These are phyloP conservation scores for Leptatherina wallacei DNA, from an alignment of 2,797 vertebrate genomes.

Conservation along the genomic window DNA sequence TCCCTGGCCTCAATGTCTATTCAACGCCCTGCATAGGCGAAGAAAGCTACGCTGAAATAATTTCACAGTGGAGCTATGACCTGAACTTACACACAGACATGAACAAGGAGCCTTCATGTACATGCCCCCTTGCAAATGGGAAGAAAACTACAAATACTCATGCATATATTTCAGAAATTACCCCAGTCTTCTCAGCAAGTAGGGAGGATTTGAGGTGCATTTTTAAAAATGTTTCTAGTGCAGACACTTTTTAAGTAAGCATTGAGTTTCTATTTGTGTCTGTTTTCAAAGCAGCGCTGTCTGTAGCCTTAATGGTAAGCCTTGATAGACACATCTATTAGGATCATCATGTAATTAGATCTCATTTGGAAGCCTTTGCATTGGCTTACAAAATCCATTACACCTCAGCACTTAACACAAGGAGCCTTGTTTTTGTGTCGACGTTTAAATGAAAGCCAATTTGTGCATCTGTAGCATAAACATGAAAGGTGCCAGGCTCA, in stretches of 20 bases:
- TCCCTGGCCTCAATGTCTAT: slow-evolving; percentile 70
- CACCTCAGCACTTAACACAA: slow-evolving; percentile 31
- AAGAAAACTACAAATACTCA: slow-evolving; percentile 14
- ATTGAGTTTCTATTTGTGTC: slow-evolving; percentile 20
- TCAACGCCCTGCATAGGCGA: slow-evolving; percentile 51
- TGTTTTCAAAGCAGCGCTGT: slow-evolving; percentile 31
- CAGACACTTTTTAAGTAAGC: slow-evolving; percentile 11
- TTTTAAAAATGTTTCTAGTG: neutral
- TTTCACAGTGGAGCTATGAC: slow-evolving; percentile 47
- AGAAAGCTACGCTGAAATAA: slow-evolving; percentile 59
- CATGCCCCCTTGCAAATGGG: slow-evolving; percentile 9
- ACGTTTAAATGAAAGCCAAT: slow-evolving; percentile 18
- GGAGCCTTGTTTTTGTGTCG: slow-evolving; percentile 16
- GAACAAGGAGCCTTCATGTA: slow-evolving; percentile 27
- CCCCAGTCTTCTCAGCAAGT: slow-evolving; percentile 42
- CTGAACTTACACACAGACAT: slow-evolving; percentile 44
- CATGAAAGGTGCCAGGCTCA: neutral
- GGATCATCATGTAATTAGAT: slow-evolving; percentile 65
- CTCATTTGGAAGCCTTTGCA: slow-evolving; percentile 58
- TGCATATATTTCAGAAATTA: slow-evolving; percentile 18
- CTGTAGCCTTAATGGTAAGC: slow-evolving; percentile 38
- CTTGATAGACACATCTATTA: slow-evolving; percentile 65
- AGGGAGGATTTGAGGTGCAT: neutral
- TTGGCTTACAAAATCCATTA: slow-evolving; percentile 43
- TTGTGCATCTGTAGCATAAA: neutral